Evolutionary conservation across 2,113 vertebrate genomes (phyloP).

Genomic region (Irena cyanogastra): DNA sequence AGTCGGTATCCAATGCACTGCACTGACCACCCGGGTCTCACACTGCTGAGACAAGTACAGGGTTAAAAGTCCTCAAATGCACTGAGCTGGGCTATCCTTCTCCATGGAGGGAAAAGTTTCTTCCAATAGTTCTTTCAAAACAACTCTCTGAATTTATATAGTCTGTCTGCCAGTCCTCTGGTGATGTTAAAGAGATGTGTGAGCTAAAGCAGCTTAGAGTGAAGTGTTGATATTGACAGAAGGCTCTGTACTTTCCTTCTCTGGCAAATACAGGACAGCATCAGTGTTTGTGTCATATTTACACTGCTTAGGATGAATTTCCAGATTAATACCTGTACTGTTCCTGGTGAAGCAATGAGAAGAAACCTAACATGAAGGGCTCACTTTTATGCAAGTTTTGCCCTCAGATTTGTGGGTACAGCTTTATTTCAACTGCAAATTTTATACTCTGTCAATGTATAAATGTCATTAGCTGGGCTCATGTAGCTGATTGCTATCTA

Average conservation of each 20-base stretch:
- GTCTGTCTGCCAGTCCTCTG: background rate
- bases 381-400: background rate
- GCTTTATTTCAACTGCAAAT: background rate
- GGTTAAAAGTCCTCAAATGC: fast-evolving
- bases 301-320: background rate
- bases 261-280: fast-evolving
- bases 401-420: background rate
- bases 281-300: fast-evolving
- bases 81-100: fast-evolving
- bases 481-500: too few relatives aligned
- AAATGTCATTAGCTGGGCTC: background rate
- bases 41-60: fast-evolving
- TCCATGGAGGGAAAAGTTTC: background rate
- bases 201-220: background rate
- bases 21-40: fast-evolving
- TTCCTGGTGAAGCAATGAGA: background rate
- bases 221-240: fast-evolving
- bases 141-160: fast-evolving
- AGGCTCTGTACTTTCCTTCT: fast-evolving
- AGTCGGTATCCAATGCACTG: fast-evolving
- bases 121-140: fast-evolving
- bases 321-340: fast-evolving
- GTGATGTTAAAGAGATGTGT: background rate
- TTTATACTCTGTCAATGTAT: background rate
- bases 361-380: background rate